Base-by-base conservation (phyloP, 1,140 invertebrate species). In the Cydia strobilella region DNA sequence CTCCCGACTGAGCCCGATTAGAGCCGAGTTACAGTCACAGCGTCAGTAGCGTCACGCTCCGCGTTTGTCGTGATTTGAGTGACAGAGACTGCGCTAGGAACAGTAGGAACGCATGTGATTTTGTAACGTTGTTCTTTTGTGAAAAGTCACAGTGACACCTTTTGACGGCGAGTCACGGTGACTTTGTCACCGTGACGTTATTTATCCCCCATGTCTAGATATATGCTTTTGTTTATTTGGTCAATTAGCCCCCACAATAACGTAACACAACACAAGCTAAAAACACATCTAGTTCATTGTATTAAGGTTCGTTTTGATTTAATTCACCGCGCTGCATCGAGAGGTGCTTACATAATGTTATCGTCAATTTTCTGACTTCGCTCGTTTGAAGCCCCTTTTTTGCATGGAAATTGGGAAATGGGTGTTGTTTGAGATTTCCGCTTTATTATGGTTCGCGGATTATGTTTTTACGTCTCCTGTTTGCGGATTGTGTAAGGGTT, bases 151-250 rank as follows among this genome's bases (percentile, higher is more conserved):
- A n/a, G n/a, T n/a, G n/a, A n/a, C n/a, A n/a, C n/a, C n/a, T n/a
- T n/a, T n/a, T n/a, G n/a, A n/a, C n/a, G n/a, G n/a, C n/a, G n/a
- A n/a, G n/a, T n/a, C n/a, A n/a, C n/a, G n/a, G n/a, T n/a, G n/a
- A n/a, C n/a, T n/a, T n/a, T n/a, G n/a, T n/a, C n/a, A n/a, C n/a
- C n/a, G n/a, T n/a, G n/a, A n/a, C n/a, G n/a, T n/a, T n/a, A n/a
- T n/a, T n/a, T n/a, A n/a, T n/a, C n/a, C n/a, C n/a, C n/a, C n/a
- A n/a, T n/a, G n/a, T n/a, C n/a, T n/a, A 12, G 31, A 39, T 39
- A 69, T 18, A 69, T 18, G 65, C 65, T 69, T 39, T 69, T 69
- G 31, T 69, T 69, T 69, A 69, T 69, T 69, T 69, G 65, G 27
- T 42, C 65, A 69, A 69, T 69, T 69, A 69, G 65, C n/a, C 63